Evolutionary conservation across 2,113 vertebrate genomes (phyloP), one percentile per base, ranked within the genome.

Genomic region (Cochlearius cochlearius): DNA sequence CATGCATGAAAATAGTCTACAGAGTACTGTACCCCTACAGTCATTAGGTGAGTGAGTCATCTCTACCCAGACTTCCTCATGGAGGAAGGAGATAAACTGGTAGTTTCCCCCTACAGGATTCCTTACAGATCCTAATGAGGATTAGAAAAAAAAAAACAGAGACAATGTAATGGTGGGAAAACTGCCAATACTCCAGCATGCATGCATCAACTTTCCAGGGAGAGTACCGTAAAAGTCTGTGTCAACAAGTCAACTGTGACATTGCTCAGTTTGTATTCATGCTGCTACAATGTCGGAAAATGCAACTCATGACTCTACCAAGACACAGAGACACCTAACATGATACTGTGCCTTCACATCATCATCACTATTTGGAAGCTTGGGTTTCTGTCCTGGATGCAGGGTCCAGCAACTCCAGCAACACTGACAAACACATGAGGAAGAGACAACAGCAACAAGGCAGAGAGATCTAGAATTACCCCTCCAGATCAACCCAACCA

Each of bases 401-500:
- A 67, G 29, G n/a, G n/a, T n/a, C n/a, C 2, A 1, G 30, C 50
- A 63, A 52, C 52, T 50, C 27, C 41, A 73, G 26, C 11, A 10
- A 36, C 47, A 47, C 60, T 45, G 22, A 59, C 0, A 1, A 75
- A 62, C 12, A 23, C 17, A 50, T 3, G 6, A 49, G 7, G 4
- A 83, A 43, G n/a, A 68, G 7, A 53, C 2, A 4, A 79, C 27
- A 85, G 34, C 19, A 75, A 43, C 10, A 17, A 77, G 64, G 34
- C 27, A 52, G 23, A 47, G 30, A 59, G 8, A 76, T 39, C 32
- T 39, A 34, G 13, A 80, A 49, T 13, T 27, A 72, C 8, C 15
- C 23, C 52, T 50, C 36, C 9, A 32, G 9, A 5, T 34, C 72
- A 39, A 56, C 11, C 10, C 0, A 0, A 72, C 20, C 12, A 55